Base-by-base conservation (phyloP, 2,888 invertebrate genomes). In the Cosmopolites sordidus region DNA sequence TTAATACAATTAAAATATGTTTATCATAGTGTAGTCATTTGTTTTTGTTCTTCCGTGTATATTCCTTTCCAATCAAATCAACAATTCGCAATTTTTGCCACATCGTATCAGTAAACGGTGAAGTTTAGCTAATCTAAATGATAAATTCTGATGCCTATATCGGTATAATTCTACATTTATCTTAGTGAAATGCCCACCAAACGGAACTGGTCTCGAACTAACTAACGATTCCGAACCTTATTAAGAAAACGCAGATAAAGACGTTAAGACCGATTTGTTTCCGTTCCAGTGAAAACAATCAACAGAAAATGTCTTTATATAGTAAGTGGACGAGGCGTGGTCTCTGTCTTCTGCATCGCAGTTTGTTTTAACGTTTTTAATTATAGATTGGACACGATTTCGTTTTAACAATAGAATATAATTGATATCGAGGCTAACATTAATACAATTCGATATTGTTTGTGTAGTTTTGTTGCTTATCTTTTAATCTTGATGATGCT, bases 231-330 rank as follows among this genome's bases (percentile, higher is more conserved):
- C 11, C 11, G 16, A 11, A 17, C 47, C 47, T 47, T 47, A 39
- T 47, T 47, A 38, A 27, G 47, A 38, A 27, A 39, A 18, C 22
- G 27, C 39, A 38, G 29, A 47, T 40, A 17, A 40, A 47, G 47
- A 47, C 47, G 47, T 47, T 47, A 47, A 12, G 9, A 16, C 9
- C 47, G 16, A 47, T 47, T 47, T 47, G 47, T 47, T 47, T 47
- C 47, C 47, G 33, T 38, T 39, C 38, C 22, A 47, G 2, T 27
- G 40, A 40, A 47, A 47, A 47, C 39, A 47, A 47, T 47, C 47
- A 22, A n/a, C 15, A n/a, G 47, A 15, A 22, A 22, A 22, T 22
- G 22, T 22, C 22, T 22, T 22, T 22, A 22, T 22, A 22, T 22
- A 22, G 22, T 22, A 22, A 22, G 8, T 8, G 22, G 8, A 22